Base-by-base conservation (phyloP, 2,113 vertebrate genomes). In the Laticauda colubrina region DNA sequence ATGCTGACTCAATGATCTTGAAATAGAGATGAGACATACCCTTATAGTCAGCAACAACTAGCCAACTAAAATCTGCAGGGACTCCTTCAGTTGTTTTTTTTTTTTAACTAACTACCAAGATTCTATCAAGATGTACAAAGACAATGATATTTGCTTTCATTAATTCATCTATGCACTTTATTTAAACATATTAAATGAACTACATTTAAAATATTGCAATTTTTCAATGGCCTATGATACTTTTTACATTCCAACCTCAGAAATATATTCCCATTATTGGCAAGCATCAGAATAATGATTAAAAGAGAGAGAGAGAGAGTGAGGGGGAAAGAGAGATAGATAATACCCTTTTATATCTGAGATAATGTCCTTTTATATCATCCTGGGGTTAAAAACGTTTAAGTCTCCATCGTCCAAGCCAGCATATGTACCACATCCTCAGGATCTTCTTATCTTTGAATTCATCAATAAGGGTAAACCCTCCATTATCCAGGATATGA, bases 291-390 rank as follows among this genome's bases (percentile, higher is more conserved):
- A 29, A 20, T 29, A 48, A 81, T 43, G 3, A 81, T 39, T 81
- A 39, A 81, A 6, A 34, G n/a, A 2, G 34, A 69, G 29, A n/a
- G 11, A 14, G 12, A 15, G n/a, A 0, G 2, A 1, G 2, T 0
- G 69, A 34, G n/a, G 5, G 69, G 39, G 69, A 18, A 3, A 39
- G n/a, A 34, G 69, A 75, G 15, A 7, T 1, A 75, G 69, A 81
- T 21, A 81, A 81, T 43, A 21, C 43, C 75, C 5, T 39, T 43
- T 7, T 10, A 20, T 43, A 81, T 81, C 34, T 81, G 75, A 43
- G 34, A 43, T 81, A 21, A 43, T 81, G 3, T 43, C 75, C 18
- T 81, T 23, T 43, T 81, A 81, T 43, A 81, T 81, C 34, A 81
- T 81, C 34, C 34, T 81, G 75, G 34, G 75, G 34, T 43, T 81